Percentiles rank a stretch among this genome's conserved stretches.
Conservation (phyloP, 64 coral and sea anemone genomes). For the Astreopora myriophthalma region DNA sequence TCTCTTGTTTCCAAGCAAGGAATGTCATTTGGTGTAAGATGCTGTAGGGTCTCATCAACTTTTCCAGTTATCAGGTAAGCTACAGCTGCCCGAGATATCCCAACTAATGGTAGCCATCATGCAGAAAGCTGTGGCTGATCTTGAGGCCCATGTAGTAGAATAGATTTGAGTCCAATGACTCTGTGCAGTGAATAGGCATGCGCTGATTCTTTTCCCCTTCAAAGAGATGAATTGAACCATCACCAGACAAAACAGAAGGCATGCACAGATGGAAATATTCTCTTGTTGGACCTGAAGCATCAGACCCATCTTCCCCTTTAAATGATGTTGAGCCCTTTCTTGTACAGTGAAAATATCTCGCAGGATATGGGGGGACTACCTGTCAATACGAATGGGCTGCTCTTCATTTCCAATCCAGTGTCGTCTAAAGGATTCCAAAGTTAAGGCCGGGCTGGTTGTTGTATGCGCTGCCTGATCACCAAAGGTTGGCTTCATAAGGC, state of each 20-base stretch:
- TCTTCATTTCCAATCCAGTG: not conserved
- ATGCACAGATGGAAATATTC: not conserved
- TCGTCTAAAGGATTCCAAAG: not conserved
- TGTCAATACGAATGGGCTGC: slow-evolving; percentile 27
- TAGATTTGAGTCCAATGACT: slow-evolving; percentile 1
- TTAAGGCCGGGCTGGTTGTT: too few species aligned
- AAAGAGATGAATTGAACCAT: not conserved
- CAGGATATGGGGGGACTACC: not conserved
- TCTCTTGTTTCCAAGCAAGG: slow-evolving; percentile 36
- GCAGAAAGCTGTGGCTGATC: slow-evolving; percentile 1
- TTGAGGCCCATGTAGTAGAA: slow-evolving; percentile 34
- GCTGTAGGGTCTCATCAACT: not conserved
- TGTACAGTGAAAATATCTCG: slow-evolving; percentile 58
- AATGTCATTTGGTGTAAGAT: not conserved
- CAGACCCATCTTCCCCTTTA: slow-evolving; percentile 1
- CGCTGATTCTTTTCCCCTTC: slow-evolving; percentile 28
- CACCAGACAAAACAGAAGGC: not conserved
- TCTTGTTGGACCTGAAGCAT: slow-evolving; percentile 24
- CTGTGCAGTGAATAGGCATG: slow-evolving; percentile 22
- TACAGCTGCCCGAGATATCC: slow-evolving; percentile 1
- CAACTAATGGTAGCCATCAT: slow-evolving; percentile 27
- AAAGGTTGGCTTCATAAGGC: too few species aligned
- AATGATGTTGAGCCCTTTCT: slow-evolving; percentile 49
- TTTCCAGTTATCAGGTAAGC: slow-evolving; percentile 1
- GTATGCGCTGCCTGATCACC: too few species aligned